Evolutionary conservation across 2,797 vertebrate species (phyloP).

Genomic region (Enteromius afrohamiltoni): DNA sequence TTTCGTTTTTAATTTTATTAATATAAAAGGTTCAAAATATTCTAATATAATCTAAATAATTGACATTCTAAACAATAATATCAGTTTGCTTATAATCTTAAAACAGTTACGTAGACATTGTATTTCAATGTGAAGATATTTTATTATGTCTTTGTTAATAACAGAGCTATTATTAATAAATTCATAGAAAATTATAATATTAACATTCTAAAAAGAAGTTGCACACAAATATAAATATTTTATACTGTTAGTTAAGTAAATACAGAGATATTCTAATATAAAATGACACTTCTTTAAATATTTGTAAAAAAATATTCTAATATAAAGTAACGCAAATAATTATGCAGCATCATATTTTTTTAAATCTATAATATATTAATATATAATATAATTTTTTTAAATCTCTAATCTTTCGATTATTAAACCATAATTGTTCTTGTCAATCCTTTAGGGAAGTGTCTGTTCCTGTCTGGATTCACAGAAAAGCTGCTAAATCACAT

Average conservation of each 20-base stretch:
- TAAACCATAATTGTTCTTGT: neutral
- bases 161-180: neutral
- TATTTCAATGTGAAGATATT: neutral
- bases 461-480: slow-evolving; percentile 95
- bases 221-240: neutral
- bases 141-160: neutral
- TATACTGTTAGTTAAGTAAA: neutral
- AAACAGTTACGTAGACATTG: neutral
- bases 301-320: neutral
- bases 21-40: neutral
- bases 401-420: slow-evolving; percentile 1
- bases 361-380: neutral
- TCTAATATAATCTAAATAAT: neutral
- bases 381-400: neutral
- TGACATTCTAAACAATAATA: neutral
- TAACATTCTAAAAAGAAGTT: neutral
- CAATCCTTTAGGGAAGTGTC: slow-evolving; percentile 88
- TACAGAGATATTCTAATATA: neutral
- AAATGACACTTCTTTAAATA: neutral
- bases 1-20: neutral
- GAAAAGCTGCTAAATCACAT: slow-evolving; percentile 92
- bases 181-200: neutral
- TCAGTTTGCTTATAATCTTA: neutral
- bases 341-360: neutral
- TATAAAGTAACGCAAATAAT: neutral